phyloP scores from a whole-genome alignment of 2,113 vertebrate species.

The Centropus unirufus region DNA sequence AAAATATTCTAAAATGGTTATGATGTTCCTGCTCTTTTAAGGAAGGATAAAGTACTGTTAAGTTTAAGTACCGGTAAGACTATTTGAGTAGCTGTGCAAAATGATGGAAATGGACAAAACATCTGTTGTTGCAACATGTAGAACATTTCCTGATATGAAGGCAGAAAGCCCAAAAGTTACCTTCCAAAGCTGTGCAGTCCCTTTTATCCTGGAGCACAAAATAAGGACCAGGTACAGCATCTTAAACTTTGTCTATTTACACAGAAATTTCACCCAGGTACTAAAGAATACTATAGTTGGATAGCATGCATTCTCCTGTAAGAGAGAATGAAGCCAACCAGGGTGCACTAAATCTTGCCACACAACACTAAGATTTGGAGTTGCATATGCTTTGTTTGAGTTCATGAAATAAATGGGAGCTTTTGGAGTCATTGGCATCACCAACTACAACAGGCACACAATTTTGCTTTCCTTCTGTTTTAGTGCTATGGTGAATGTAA shows the following conservation, averaged over 20 bases:
- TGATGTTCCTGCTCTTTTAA: neutral
- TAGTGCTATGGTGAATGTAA: fast-evolving
- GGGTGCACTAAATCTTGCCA: neutral
- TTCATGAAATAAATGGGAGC: neutral
- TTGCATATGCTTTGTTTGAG: neutral
- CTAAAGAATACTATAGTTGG: neutral
- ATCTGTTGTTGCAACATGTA: neutral
- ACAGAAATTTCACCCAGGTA: neutral
- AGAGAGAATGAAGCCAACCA: neutral
- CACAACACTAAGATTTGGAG: neutral
- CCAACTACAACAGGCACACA: neutral
- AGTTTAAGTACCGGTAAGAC: neutral
- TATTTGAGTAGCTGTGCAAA: neutral
- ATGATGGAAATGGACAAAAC: neutral
- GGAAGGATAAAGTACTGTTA: neutral
- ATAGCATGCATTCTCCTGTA: neutral
- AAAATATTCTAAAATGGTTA: neutral
- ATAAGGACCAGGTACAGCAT: neutral
- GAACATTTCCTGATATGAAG: neutral
- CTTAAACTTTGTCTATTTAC: neutral
- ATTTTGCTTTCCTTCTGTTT: neutral
- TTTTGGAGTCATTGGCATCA: neutral
- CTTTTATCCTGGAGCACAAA: neutral
- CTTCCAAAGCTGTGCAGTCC: neutral
- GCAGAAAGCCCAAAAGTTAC: neutral